These are phyloP conservation scores for Bolinopsis microptera DNA, from an alignment of 37 sponge, comb jelly and placozoan genomes.

Conservation along the genomic window DNA sequence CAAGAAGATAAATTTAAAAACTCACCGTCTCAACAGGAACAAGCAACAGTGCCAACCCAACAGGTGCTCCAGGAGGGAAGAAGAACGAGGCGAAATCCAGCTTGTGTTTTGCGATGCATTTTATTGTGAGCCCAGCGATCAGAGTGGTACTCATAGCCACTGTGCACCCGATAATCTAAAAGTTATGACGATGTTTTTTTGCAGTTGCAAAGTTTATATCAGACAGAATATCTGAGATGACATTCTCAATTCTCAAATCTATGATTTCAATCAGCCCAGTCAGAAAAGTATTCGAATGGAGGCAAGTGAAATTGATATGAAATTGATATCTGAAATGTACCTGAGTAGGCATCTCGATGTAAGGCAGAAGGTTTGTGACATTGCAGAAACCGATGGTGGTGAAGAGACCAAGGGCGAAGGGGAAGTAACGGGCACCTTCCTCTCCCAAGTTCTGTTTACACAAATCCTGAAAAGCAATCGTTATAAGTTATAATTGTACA, in stretches of 20 bases:
- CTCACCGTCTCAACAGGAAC: slow-evolving; percentile 59
- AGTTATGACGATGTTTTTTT: background rate
- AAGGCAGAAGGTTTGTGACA: slow-evolving; percentile 52
- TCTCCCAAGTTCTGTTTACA: slow-evolving; percentile 63
- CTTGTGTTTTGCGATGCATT: slow-evolving; percentile 65
- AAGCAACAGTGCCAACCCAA: slow-evolving; percentile 37
- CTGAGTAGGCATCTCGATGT: slow-evolving; percentile 64
- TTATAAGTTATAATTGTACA: background rate
- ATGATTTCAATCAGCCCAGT: too few species aligned
- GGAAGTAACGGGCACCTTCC: slow-evolving; percentile 50
- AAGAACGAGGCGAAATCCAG: slow-evolving; percentile 64
- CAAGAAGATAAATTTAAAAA: too few species aligned
- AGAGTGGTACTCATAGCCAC: slow-evolving; percentile 54
- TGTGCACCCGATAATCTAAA: slow-evolving; percentile 62
- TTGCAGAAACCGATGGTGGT: slow-evolving; percentile 58
- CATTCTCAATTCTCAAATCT: too few species aligned
- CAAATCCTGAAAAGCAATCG: slow-evolving; percentile 33
- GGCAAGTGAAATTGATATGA: background rate
- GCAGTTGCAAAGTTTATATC: background rate
- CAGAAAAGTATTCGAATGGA: background rate
- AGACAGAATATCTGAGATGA: too few species aligned
- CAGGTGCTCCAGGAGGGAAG: slow-evolving; percentile 63
- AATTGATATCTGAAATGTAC: too few species aligned
- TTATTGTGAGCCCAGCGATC: slow-evolving; percentile 60
- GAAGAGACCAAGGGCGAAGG: slow-evolving; percentile 60